Percentiles rank a stretch among this genome's conserved stretches.
These are phyloP conservation scores for Eptatretus burgeri DNA, from an alignment of 2,113 vertebrate genomes.

Conservation along the genomic window DNA sequence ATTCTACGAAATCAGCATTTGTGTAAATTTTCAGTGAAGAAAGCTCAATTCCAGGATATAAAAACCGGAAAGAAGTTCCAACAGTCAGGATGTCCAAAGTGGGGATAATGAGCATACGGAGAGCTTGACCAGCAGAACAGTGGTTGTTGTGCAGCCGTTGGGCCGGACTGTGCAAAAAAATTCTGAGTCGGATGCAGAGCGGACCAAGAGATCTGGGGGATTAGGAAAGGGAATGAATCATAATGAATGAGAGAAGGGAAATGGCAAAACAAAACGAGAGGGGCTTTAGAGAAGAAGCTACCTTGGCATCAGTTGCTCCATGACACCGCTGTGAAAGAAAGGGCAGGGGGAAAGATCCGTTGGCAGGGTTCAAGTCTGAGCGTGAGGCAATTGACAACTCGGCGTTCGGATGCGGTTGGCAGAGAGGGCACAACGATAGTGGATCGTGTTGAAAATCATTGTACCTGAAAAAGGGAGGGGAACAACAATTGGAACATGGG, in stretches of 20 bases:
- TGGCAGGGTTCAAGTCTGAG: constrained; percentile 50
- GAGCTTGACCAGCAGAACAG: constrained; percentile 62
- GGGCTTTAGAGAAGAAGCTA: constrained; percentile 11
- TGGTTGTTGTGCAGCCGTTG: constrained; percentile 49
- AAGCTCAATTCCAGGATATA: constrained; percentile 23
- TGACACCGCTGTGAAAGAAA: constrained; percentile 50
- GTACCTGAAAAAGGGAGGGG: constrained; percentile 20
- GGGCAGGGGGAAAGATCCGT: constrained; percentile 63
- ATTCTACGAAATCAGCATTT: no score
- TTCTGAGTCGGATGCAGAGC: constrained; percentile 22
- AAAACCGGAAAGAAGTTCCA: constrained; percentile 41
- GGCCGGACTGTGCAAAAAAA: constrained; percentile 40
- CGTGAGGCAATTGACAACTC: constrained; percentile 64
- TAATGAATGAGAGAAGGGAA: background rate
- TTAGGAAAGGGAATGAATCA: background rate
- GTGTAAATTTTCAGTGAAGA: no score
- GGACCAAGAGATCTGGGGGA: constrained; percentile 33
- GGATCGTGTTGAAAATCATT: constrained; percentile 59
- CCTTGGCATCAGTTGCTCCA: constrained; percentile 71
- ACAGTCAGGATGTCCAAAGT: constrained; percentile 67
- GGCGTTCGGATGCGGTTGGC: constrained; percentile 29
- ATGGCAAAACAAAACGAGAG: background rate
- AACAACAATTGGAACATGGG: no score
- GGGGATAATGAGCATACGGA: constrained; percentile 26
- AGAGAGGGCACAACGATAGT: constrained; percentile 29